Evolutionary conservation across 2,797 vertebrate species (phyloP).

Genomic region (Nannoperca australis): DNA sequence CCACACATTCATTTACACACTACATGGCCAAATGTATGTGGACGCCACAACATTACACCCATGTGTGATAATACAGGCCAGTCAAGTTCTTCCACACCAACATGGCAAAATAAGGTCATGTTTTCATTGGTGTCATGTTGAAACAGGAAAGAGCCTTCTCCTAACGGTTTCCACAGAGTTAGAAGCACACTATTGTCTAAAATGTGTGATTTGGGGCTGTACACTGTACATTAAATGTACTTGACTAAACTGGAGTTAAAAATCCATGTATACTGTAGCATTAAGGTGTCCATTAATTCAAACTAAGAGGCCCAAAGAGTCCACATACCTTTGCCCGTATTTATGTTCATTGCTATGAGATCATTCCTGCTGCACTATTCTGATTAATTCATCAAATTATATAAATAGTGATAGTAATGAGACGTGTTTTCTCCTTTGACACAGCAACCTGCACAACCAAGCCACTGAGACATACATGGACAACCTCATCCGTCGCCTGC

Average conservation of each 20-base stretch:
- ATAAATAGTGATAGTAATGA: not conserved
- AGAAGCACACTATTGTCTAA: not conserved
- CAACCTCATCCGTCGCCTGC: slow-evolving; percentile 95
- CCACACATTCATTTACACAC: not conserved
- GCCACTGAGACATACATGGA: slow-evolving; percentile 97
- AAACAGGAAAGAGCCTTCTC: too few relatives aligned
- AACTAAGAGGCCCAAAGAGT: not conserved
- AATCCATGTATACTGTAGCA: not conserved
- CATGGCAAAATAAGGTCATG: not conserved
- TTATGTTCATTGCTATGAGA: not conserved
- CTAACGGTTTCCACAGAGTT: not conserved
- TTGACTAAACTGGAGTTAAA: not conserved
- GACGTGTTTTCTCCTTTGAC: not conserved
- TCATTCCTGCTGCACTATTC: not conserved
- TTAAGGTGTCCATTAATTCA: not conserved
- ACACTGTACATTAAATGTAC: not conserved
- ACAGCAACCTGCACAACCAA: slow-evolving; percentile 92
- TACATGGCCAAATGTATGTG: slow-evolving; percentile 1
- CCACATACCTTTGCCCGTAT: not conserved
- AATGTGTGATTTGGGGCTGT: not conserved
- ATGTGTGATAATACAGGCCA: not conserved
- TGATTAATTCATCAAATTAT: not conserved
- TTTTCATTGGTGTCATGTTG: not conserved
- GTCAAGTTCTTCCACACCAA: not conserved
- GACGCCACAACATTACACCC: not conserved